Percentiles rank a stretch among this genome's conserved stretches.
These are phyloP conservation scores for Catotricha subobsoleta DNA, from an alignment of 2,888 invertebrate genomes.

Conservation along the genomic window DNA sequence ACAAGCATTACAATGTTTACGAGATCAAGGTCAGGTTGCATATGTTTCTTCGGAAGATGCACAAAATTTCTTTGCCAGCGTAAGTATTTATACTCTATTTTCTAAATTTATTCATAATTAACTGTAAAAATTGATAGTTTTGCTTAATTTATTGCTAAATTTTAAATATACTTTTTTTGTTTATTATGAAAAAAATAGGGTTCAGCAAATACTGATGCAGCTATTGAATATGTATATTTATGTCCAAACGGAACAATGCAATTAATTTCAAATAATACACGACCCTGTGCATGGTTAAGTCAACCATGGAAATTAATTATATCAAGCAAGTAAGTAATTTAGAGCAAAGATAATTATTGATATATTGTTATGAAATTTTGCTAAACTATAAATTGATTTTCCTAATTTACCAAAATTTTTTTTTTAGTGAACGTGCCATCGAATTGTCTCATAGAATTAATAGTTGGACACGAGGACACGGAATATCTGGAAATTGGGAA, in stretches of 20 bases:
- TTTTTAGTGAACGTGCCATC: constrained; percentile 13
- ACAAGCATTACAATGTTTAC: constrained; percentile 36
- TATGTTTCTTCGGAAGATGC: constrained; percentile 31
- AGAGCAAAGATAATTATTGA: too few species aligned
- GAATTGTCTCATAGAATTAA: constrained; percentile 13
- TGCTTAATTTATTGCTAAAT: not conserved
- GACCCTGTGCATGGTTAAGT: constrained; percentile 39
- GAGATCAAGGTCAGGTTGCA: constrained; percentile 36
- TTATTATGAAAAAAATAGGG: not conserved
- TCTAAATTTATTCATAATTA: not conserved
- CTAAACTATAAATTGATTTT: too few species aligned
- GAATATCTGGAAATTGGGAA: constrained; percentile 9
- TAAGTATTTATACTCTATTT: constrained; percentile 10
- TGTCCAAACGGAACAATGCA: constrained; percentile 21
- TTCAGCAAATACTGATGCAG: constrained; percentile 9
- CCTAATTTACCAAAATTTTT: too few species aligned
- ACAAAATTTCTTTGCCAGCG: constrained; percentile 18
- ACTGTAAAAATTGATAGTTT: not conserved
- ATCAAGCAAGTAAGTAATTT: constrained; percentile 9
- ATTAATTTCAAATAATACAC: constrained; percentile 14
- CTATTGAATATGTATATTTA: constrained; percentile 17
- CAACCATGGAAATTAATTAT: constrained; percentile 44
- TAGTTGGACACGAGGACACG: constrained; percentile 14
- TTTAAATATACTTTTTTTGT: not conserved
- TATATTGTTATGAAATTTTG: too few species aligned